Base-by-base conservation (phyloP, 2,888 invertebrate species). In the Drosophila barbarae region DNA sequence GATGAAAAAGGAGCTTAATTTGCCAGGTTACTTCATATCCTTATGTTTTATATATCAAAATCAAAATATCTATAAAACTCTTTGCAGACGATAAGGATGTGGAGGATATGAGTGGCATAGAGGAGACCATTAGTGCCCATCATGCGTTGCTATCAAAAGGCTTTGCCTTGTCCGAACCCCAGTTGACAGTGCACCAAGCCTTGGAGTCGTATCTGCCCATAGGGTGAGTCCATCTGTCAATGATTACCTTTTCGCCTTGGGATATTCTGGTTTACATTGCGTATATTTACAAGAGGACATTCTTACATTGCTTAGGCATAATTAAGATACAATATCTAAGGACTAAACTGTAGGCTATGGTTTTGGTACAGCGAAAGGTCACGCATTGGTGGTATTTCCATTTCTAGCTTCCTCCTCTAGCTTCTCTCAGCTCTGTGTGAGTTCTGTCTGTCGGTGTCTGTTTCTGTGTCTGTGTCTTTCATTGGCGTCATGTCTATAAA, bases 131-230 rank as follows among this genome's bases (percentile, higher is more conserved):
- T 6, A 86, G 77, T 57, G 79, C 86, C 7, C 90, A 90, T 89
- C 93, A 95, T 21, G 90, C 93, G 7, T 90, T 99, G 44, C 92
- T 98, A 13, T 94, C 96, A 10, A 95, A 96, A 85, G 98, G 98
- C 21, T 93, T 98, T 76, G 96, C 97, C 12, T 91, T 98, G 13
- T 94, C 95, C 38, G 94, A 95, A 65, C 93, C 95, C 1, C 84
- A 88, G n/a, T 95, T 98, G 1, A 94, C 95, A 15, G 94, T 98
- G 52, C 94, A 94, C 83, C 96, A 98, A 90, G 96, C 97, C 41
- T 91, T 98, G 65, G 97, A 97, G 86, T 97, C 97, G 10, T 94
- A 94, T 88, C 91, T 96, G 77, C 95, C 95, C 34, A 94, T 94
- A 90, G 94, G 94, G 94, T 95, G 87, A 92, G 93, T 87, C 28